Base-by-base conservation (phyloP, 1,140 invertebrate genomes). In the Dufourea novaeangliae region DNA sequence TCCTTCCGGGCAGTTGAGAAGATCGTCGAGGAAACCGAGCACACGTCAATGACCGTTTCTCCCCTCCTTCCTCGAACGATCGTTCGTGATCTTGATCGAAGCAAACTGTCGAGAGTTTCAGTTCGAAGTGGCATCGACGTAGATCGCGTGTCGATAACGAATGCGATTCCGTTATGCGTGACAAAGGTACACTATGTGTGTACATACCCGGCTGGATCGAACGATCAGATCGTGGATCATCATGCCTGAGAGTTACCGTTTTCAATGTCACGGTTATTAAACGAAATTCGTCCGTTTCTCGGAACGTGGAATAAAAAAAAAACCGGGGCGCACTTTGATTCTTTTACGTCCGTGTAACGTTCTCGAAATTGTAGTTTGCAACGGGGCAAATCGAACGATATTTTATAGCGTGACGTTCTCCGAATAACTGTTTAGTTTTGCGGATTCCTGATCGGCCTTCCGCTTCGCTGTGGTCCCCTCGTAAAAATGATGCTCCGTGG, bases 111-210 rank as follows among this genome's bases (percentile, higher is more conserved):
- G n/a, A n/a, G 66, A 70, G 80, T 78, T 77, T 77, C 76, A 14
- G 69, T 20, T 70, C 22, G 75, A 72, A 72, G 63, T 59, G 71
- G 78, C 73, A 85, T 85, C 79, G 76, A 82, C 72, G 50, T 73
- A 77, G 82, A 88, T 89, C 79, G 85, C 88, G 79, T 87, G 88
- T 78, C 78, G 82, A 84, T 88, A 89, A 89, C 86, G 86, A 84
- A 88, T 77, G 72, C 34, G 70, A 86, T 84, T 84, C 86, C 87
- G 87, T 88, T 88, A 88, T 75, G 37, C 63, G 4, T 50, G 72
- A 67, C 63, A 56, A 66, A 20, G 54, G 50, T n/a, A n/a, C n/a
- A n/a, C n/a, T n/a, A n/a, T n/a, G n/a, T n/a, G n/a, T n/a, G n/a
- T n/a, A n/a, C n/a, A n/a, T 57, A 20, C 27, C 4, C 4, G 27